Conservation (phyloP, 2,797 vertebrate species). For the Synaphobranchus kaupii region DNA sequence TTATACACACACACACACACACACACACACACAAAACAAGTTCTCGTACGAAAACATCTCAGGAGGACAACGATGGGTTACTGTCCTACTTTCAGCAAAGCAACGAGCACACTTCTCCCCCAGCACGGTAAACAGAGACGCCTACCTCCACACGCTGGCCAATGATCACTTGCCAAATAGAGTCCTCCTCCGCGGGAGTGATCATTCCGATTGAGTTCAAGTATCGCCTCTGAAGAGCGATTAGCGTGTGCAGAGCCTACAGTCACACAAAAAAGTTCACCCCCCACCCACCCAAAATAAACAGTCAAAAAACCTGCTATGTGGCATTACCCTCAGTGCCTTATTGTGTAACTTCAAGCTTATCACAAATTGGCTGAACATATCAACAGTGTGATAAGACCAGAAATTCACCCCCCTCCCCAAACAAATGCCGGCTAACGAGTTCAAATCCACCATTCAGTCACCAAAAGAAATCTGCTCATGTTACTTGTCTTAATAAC, state of each 20-base stretch:
- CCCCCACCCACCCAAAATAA: not conserved
- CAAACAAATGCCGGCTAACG: not conserved
- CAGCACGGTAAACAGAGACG: not conserved
- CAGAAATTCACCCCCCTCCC: not conserved
- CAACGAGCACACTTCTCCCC: not conserved
- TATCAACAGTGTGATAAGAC: not conserved
- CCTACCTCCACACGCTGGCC: conserved; percentile 88
- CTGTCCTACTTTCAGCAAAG: not conserved
- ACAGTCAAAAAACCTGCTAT: not conserved
- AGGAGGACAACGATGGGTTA: not conserved
- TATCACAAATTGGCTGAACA: not conserved
- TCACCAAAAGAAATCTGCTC: not conserved
- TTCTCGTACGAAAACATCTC: not conserved
- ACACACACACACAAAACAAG: not conserved
- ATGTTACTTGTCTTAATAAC: not conserved
- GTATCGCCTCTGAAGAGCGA: conserved; percentile 86
- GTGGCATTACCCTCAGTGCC: not conserved
- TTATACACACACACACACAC: not conserved
- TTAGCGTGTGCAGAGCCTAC: conserved; percentile 90
- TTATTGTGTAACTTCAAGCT: not conserved
- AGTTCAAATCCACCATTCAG: not conserved
- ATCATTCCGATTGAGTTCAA: conserved; percentile 83
- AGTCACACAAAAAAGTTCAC: conserved; percentile 32
- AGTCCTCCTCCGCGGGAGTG: conserved; percentile 82
- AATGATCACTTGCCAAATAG: conserved; percentile 94